A percentile compares a stretch with the other conserved stretches of the same genome.
Evolutionary conservation across 2,113 vertebrate genomes (phyloP).

Genomic region (Oncorhynchus keta): DNA sequence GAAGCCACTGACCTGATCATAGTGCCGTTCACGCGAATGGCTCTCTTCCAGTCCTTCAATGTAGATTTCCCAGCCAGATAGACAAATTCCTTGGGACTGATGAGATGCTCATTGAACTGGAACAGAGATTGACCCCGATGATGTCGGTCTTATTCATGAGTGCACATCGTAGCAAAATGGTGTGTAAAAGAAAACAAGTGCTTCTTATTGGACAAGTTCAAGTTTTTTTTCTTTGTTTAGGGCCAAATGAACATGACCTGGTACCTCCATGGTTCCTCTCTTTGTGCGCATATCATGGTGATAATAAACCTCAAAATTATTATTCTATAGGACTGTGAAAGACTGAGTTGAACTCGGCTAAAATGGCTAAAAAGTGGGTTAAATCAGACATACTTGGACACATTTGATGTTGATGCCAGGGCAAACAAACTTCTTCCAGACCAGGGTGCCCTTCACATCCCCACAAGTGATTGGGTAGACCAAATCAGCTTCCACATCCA

Average conservation of each 20-base stretch:
- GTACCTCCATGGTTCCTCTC: too few relatives aligned
- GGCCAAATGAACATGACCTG: too few relatives aligned
- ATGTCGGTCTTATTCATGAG: too few relatives aligned
- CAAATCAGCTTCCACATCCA: constrained; percentile 86
- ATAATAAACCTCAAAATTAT: too few relatives aligned
- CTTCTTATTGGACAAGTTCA: too few relatives aligned
- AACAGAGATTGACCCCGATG: constrained; percentile 5
- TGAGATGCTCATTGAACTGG: constrained; percentile 90
- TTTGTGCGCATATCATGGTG: too few relatives aligned
- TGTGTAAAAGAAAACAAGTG: too few relatives aligned
- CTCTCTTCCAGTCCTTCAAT: constrained; percentile 98
- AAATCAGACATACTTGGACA: constrained; percentile 81
- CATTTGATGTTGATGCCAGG: constrained; percentile 97
- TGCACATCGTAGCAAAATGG: too few relatives aligned
- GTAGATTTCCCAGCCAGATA: constrained; percentile 96
- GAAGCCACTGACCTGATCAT: constrained; percentile 86
- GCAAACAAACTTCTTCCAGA: constrained; percentile 98
- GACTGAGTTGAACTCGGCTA: too few relatives aligned
- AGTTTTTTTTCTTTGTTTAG: too few relatives aligned
- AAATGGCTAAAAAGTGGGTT: too few relatives aligned
- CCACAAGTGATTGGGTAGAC: constrained; percentile 96
- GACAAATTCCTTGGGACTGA: constrained; percentile 98
- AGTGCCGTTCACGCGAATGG: constrained; percentile 95
- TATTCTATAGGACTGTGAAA: not conserved
- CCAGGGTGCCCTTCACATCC: constrained; percentile 90